A percentile compares a stretch with the other conserved stretches of the same genome.
phyloP scores from a whole-genome alignment of 2,113 vertebrate species.

The Callipepla californica region DNA sequence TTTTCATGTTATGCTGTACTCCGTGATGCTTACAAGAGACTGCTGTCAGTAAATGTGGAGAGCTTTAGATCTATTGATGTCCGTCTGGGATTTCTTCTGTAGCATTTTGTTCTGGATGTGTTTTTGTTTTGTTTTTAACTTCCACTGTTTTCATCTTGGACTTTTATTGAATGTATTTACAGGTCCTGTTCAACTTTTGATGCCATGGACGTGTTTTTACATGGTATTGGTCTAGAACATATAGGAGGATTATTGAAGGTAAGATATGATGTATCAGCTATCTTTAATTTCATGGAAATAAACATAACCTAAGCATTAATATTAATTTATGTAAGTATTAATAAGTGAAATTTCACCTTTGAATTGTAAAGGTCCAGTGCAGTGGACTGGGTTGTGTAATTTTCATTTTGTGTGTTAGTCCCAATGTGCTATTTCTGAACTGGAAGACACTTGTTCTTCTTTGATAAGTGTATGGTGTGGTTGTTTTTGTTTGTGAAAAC shows the following conservation, averaged over 20 bases:
- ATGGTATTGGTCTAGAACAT: conserved; percentile 88
- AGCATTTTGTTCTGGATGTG: neutral
- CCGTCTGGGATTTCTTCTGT: neutral
- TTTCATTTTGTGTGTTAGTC: neutral
- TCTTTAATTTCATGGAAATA: neutral
- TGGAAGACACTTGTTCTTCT: neutral
- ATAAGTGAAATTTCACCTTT: neutral
- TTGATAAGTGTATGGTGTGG: neutral
- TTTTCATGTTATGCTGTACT: neutral
- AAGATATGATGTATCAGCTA: conserved; percentile 41
- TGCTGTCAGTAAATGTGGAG: neutral
- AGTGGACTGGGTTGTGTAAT: neutral
- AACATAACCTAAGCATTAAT: neutral
- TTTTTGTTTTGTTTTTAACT: neutral
- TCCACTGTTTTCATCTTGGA: neutral
- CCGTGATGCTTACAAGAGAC: neutral
- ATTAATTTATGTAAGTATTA: neutral
- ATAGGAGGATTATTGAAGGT: conserved; percentile 82
- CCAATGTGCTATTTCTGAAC: neutral
- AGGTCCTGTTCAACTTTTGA: conserved; percentile 82
- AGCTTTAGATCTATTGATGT: neutral
- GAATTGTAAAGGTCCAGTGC: neutral
- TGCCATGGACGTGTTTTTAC: conserved; percentile 89
- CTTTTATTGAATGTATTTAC: conserved; percentile 38
- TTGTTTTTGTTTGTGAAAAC: neutral